Conservation (phyloP, 1,140 invertebrate species). For the Dolichoris vasculosae region DNA sequence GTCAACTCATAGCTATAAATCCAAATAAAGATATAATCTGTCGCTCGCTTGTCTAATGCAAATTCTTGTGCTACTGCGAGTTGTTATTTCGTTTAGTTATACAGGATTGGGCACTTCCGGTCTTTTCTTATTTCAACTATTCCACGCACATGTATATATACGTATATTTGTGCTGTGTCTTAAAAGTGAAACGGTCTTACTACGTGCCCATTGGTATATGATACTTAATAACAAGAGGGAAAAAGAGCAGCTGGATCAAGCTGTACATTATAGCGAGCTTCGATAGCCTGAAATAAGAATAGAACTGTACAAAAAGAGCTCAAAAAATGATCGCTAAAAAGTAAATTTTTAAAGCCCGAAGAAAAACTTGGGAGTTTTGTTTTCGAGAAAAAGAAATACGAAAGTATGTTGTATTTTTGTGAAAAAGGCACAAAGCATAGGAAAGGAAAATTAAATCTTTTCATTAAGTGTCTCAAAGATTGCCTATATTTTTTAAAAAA, state of each 20-base stretch:
- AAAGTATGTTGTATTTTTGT: background rate
- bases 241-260: conserved; percentile 44
- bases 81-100: conserved; percentile 41
- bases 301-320: background rate
- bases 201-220: background rate
- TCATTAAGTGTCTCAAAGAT: too few species aligned
- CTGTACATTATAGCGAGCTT: background rate
- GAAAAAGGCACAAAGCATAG: background rate
- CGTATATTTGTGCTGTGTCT: background rate
- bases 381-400: background rate
- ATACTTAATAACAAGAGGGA: background rate
- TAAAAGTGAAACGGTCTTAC: background rate
- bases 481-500: background rate
- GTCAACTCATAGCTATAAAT: background rate
- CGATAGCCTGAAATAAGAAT: background rate
- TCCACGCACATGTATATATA: background rate
- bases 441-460: background rate
- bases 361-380: background rate
- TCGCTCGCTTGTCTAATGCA: conserved; percentile 54
- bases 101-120: conserved; percentile 56
- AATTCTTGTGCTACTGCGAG: conserved; percentile 40
- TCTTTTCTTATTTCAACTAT: conserved; percentile 18
- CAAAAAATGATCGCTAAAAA: background rate
- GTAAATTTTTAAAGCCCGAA: background rate
- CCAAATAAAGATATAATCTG: conserved; percentile 59